These are phyloP conservation scores for Ambastaia sidthimunki DNA, from an alignment of 2,797 vertebrate species.

Conservation along the genomic window DNA sequence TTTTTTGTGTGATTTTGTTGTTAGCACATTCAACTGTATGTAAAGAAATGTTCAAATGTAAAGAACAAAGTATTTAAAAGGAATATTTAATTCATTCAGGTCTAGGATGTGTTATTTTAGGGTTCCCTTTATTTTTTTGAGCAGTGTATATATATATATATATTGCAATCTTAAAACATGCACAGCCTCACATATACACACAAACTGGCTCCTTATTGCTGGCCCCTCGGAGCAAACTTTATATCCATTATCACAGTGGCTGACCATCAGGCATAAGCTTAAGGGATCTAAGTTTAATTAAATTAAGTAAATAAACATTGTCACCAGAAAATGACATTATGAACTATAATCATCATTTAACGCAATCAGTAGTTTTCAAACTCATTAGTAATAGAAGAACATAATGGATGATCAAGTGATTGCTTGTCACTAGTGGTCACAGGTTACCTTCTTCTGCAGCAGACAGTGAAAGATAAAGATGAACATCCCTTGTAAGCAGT, in stretches of 20 bases:
- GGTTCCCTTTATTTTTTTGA: no score
- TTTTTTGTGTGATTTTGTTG: no score
- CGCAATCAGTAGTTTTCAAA: not conserved
- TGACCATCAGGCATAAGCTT: conserved; percentile 48
- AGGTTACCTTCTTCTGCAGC: conserved; percentile 96
- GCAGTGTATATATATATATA: no score
- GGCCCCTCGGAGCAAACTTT: not conserved
- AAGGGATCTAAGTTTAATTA: conserved; percentile 50
- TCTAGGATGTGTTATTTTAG: no score
- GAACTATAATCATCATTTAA: not conserved
- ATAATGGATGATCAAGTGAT: not conserved
- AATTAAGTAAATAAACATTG: conserved; percentile 48
- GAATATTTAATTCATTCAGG: no score
- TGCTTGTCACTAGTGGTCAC: not conserved
- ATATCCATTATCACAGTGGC: conserved; percentile 41
- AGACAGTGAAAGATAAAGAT: conserved; percentile 99
- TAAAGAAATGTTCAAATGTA: no score
- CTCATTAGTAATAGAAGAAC: not conserved
- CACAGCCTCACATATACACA: not conserved
- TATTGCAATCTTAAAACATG: not conserved
- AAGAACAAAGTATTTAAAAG: no score
- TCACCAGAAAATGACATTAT: not conserved
- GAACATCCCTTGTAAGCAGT: conserved; percentile 98
- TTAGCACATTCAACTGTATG: no score
- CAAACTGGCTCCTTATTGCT: not conserved